phyloP scores from a whole-genome alignment of 2,113 vertebrate genomes.

The Heterotilapia buettikoferi region DNA sequence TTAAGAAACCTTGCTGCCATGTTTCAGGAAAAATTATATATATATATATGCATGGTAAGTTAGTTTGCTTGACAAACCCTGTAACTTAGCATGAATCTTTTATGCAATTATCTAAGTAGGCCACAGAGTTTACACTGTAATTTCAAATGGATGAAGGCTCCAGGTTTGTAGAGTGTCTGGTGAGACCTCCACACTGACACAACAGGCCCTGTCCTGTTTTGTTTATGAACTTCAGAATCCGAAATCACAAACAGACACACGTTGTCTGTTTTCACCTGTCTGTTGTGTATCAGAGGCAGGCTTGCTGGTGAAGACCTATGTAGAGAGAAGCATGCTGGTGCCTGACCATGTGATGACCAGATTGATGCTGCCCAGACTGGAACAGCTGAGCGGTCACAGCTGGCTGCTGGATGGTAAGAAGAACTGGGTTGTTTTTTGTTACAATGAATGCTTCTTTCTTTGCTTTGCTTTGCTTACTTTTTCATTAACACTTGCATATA shows the following conservation, averaged over 20 bases:
- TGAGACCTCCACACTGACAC: background rate
- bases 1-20: background rate
- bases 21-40: background rate
- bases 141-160: background rate
- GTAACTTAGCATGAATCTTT: background rate
- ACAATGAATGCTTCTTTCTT: background rate
- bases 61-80: background rate
- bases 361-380: conserved; percentile 81
- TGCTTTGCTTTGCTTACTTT: background rate
- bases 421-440: background rate
- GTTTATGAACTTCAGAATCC: background rate
- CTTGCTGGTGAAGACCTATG: conserved; percentile 79
- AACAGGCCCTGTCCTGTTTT: background rate
- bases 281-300: conserved; percentile 77
- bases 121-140: background rate
- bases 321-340: conserved; percentile 82
- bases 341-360: conserved; percentile 89
- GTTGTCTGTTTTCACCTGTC: background rate
- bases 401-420: conserved; percentile 90
- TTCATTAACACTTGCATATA: background rate
- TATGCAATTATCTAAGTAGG: background rate
- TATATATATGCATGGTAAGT: no score
- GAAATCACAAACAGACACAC: background rate
- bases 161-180: background rate
- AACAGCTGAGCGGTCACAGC: conserved; percentile 77